A percentile compares a stretch with the other conserved stretches of the same genome.
Evolutionary conservation across 2,888 invertebrate genomes (phyloP).

Genomic region (Metallyticus violacea): DNA sequence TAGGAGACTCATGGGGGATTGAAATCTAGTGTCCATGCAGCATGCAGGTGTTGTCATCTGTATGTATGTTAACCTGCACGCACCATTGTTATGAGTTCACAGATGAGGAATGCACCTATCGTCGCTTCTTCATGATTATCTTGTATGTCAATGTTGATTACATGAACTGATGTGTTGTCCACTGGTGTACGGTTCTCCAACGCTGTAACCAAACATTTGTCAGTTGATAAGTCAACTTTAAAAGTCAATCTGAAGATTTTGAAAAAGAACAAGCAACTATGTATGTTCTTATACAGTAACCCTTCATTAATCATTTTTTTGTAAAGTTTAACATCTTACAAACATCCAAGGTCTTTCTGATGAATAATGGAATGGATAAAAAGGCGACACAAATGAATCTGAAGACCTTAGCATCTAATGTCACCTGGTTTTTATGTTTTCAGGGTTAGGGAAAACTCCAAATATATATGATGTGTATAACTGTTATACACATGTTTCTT

Average conservation of each 20-base stretch:
- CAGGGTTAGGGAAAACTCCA: too few species aligned
- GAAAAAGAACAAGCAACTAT: not conserved
- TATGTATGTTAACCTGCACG: slow-evolving; percentile 34
- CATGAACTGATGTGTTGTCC: slow-evolving; percentile 86
- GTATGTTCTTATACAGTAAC: not conserved
- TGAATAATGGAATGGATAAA: too few species aligned
- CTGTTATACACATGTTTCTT: too few species aligned
- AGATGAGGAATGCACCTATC: slow-evolving; percentile 95
- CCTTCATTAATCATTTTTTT: not conserved
- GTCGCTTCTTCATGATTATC: slow-evolving; percentile 99
- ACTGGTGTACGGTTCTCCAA: slow-evolving; percentile 75
- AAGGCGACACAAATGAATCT: too few species aligned
- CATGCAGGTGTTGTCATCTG: not conserved
- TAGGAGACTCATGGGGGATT: too few species aligned
- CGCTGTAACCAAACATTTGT: slow-evolving; percentile 32
- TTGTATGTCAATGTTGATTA: slow-evolving; percentile 97
- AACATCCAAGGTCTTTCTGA: too few species aligned
- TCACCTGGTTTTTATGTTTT: too few species aligned
- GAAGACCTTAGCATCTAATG: too few species aligned
- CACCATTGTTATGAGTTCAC: slow-evolving; percentile 90
- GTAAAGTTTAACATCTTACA: too few species aligned
- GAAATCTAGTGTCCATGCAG: too few species aligned
- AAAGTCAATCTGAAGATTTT: not conserved
- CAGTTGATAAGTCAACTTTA: not conserved
- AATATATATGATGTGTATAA: too few species aligned